Evolutionary conservation across 2,113 vertebrate species (phyloP), one percentile per base, ranked within the genome.

Genomic region (Podarcis muralis): DNA sequence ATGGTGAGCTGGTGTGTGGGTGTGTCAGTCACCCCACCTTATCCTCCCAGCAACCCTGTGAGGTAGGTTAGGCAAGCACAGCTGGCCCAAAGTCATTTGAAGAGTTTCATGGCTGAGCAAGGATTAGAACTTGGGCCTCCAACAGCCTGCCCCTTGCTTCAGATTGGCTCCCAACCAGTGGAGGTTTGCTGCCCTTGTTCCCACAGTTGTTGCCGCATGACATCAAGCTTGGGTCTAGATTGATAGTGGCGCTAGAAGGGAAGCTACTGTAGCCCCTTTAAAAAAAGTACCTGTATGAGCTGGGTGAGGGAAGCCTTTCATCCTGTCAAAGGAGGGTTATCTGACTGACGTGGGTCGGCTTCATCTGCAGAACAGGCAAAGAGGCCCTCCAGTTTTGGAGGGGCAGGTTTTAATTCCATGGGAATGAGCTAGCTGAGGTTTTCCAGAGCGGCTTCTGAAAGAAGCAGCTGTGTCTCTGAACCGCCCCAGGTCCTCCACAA

Each of bases 361-460:
- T 66, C 57, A 5, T n/a, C 53, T 32, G 11, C 85, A 27, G 62
- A 80, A 12, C 30, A 35, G 27, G 85, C 59, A 8, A n/a, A 30
- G 35, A 43, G 74, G 79, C 80, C 87, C 87, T 57, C 32, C 59
- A 18, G 32, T 30, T 43, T 65, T 75, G 43, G 74, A 0, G 86
- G 53, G 71, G 74, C 92, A 88, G 83, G 92, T 77, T 35, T 62
- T 40, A 81, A 87, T 68, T 77, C 87, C 30, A 15, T 81, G 91
- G 92, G 93, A 96, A 96, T 96, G 93, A 91, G 88, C 94, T 95
- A 95, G 94, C 96, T 72, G 90, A 87, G 91, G 86, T 91, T 95
- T 92, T 91, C 94, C 75, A 92, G 90, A 93, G 80, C 0, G 0
- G 43, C 62, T 77, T 87, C 20, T 53, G 83, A 84, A 75, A n/a